Evolutionary conservation across 2,113 vertebrate genomes (phyloP).

Genomic region (Saiga tatarica): DNA sequence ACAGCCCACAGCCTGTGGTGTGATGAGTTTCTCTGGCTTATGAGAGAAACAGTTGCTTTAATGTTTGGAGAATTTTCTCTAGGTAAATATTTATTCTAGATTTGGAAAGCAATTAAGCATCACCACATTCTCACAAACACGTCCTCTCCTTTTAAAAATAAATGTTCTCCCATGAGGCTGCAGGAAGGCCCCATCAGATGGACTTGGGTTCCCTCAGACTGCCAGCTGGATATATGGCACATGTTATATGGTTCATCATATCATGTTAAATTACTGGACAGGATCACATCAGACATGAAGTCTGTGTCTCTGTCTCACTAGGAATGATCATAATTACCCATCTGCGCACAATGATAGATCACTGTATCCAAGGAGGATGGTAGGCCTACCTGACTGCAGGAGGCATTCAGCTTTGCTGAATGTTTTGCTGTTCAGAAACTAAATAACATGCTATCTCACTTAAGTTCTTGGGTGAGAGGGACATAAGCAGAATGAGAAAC

Average conservation of each 20-base stretch:
- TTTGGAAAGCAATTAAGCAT: conserved; percentile 54
- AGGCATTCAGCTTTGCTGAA: not conserved
- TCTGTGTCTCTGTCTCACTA: conserved; percentile 61
- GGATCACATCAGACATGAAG: conserved; percentile 36
- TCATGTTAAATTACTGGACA: conserved; percentile 36
- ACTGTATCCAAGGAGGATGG: not conserved
- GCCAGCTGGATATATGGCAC: not conserved
- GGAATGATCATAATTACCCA: not conserved
- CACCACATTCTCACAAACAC: conserved; percentile 49
- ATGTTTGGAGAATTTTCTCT: conserved; percentile 50
- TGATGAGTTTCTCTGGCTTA: not conserved
- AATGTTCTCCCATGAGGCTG: not conserved
- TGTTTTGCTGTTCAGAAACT: not conserved
- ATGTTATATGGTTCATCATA: not conserved
- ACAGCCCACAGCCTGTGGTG: not conserved
- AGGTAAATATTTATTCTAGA: conserved; percentile 45
- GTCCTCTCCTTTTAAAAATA: not conserved
- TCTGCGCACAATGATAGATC: conserved; percentile 22
- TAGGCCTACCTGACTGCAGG: not conserved
- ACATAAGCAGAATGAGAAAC: not conserved
- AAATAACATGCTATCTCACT: not conserved
- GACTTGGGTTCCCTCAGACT: not conserved
- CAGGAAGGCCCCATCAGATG: not conserved
- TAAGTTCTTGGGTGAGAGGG: not conserved
- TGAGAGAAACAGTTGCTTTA: not conserved